Base-by-base conservation (phyloP, 2,797 vertebrate genomes). In the Alauda arvensis region DNA sequence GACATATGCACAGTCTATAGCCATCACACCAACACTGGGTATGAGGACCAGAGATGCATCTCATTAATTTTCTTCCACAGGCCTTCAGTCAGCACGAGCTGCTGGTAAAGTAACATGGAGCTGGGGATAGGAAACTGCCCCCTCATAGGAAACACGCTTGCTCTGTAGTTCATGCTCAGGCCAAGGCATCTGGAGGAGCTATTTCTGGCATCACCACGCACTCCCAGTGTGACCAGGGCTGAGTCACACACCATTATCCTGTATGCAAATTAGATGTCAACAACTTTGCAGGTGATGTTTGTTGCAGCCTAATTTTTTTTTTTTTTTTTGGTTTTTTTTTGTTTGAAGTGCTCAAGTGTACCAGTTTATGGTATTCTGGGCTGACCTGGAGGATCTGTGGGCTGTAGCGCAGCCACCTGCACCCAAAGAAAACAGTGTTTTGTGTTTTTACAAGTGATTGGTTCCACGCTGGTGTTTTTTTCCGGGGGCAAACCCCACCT, bases 231-330 rank as follows among this genome's bases (percentile, higher is more conserved):
- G 93, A 92, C 90, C 88, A 69, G 48, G 59, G 67, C 62, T 92
- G 90, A 95, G 84, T 93, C 93, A 93, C 37, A 34, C 90, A 77
- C 70, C 81, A 85, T 91, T 91, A 86, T 46, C 63, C 61, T 14
- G 0, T 75, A 82, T 78, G 93, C 77, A 93, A 94, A 94, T 83
- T 25, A 71, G 29, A 56, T 19, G 46, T 52, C 76, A 87, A 75
- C 88, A 89, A 62, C 34, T 51, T 83, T 31, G 84, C 92, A 91
- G 93, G 89, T 92, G 93, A 92, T 91, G 82, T 52, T 89, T 92
- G 66, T 82, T 66, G 59, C 53, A 48, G 53, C 14, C 40, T 72
- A 0, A n/a, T 23, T 69, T 60, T 48, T 51, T 48, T 42, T 40
- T 28, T 28, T 51, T 60, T 56, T 23, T 69, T 60, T 48, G n/a